Conservation (phyloP, 37 sponge, comb jelly and placozoan species). For the Amphimedon queenslandica region DNA sequence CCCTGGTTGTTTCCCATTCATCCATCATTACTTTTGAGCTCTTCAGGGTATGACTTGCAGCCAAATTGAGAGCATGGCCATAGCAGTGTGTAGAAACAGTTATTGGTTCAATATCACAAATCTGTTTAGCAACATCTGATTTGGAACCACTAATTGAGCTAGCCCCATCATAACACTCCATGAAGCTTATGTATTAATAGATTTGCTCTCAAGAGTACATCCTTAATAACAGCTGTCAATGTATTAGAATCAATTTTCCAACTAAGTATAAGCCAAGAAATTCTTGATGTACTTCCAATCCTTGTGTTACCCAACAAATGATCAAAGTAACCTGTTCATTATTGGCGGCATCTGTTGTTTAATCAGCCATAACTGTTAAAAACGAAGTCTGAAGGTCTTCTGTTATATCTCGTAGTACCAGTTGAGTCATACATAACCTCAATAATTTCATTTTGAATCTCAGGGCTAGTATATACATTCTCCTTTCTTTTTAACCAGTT, state of each 20-base stretch:
- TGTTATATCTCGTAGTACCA: too few species aligned
- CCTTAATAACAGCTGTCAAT: too few species aligned
- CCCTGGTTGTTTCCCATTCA: slow-evolving; percentile 24
- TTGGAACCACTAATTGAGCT: slow-evolving; percentile 41
- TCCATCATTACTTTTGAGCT: slow-evolving; percentile 19
- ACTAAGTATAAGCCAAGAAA: not conserved
- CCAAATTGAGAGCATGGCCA: slow-evolving; percentile 26
- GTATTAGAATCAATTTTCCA: too few species aligned
- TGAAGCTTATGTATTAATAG: slow-evolving; percentile 6
- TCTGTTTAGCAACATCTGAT: slow-evolving; percentile 32
- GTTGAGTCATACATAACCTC: too few species aligned
- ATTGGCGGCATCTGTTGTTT: too few species aligned
- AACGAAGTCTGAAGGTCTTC: too few species aligned
- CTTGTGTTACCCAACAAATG: not conserved
- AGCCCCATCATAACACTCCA: slow-evolving; percentile 63
- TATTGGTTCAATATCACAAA: slow-evolving; percentile 26
- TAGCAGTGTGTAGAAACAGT: slow-evolving; percentile 29
- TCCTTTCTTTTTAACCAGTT: too few species aligned
- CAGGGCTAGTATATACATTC: too few species aligned
- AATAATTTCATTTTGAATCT: too few species aligned
- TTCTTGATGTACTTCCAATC: not conserved
- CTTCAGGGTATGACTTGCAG: slow-evolving; percentile 17
- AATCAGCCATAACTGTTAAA: too few species aligned
- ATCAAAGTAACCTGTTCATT: not conserved
- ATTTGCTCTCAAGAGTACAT: slow-evolving; percentile 38